Evolutionary conservation across 1,140 invertebrate species (phyloP).

Genomic region (Drosophila asahinai): DNA sequence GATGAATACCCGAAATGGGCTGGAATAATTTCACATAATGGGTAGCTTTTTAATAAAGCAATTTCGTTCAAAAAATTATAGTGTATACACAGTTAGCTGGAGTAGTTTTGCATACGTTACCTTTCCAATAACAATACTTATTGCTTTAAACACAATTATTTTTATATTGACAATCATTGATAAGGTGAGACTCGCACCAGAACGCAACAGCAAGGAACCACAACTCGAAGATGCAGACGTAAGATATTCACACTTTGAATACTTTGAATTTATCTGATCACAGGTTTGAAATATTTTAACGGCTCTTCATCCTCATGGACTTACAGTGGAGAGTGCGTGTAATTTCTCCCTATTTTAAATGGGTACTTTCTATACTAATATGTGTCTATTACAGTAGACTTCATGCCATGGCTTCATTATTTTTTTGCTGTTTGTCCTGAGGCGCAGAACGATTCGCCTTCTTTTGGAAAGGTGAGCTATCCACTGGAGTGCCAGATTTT

Average conservation of each 20-base stretch:
- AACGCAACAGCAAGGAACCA: neutral
- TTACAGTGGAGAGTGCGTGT: neutral
- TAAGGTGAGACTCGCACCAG: neutral
- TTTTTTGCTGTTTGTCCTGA: conserved; percentile 2
- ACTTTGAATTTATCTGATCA: neutral
- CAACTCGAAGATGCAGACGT: neutral
- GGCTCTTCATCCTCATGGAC: neutral
- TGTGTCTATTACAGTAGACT: too few species aligned
- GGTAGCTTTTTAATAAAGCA: neutral
- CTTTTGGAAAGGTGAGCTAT: neutral
- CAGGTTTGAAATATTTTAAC: neutral
- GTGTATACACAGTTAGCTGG: neutral
- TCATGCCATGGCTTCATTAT: neutral
- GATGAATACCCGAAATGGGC: neutral
- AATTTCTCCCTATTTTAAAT: neutral
- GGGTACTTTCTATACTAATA: too few species aligned
- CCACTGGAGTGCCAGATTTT: neutral
- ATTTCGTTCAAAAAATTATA: neutral
- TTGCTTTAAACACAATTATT: neutral
- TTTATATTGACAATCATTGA: neutral
- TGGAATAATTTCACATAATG: neutral
- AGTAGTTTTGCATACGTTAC: too few species aligned
- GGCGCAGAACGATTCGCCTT: conserved; percentile 1
- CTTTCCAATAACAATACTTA: neutral
- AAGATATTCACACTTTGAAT: neutral